Conservation (phyloP, 2,888 invertebrate genomes). For the Linnaemya tessellans region DNA sequence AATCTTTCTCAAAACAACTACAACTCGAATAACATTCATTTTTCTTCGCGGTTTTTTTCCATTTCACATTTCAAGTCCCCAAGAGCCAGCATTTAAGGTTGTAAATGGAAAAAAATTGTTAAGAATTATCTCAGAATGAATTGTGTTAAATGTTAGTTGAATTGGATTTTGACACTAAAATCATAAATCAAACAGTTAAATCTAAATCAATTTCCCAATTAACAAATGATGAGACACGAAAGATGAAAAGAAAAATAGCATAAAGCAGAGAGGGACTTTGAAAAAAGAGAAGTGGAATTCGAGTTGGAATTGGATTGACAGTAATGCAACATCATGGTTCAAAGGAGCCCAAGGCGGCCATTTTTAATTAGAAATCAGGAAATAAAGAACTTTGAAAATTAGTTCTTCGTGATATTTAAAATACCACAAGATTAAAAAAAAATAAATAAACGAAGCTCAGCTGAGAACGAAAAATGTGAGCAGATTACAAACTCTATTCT, state of each 20-base stretch:
- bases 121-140: conserved; percentile 56
- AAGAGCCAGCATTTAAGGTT: conserved; percentile 43
- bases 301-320: conserved; percentile 62
- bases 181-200: conserved; percentile 75
- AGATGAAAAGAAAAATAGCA: conserved; percentile 43
- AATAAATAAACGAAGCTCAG: not conserved
- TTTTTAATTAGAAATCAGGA: conserved; percentile 52
- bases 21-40: conserved; percentile 18
- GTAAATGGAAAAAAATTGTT: conserved; percentile 58
- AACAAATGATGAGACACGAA: conserved; percentile 69
- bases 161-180: conserved; percentile 74
- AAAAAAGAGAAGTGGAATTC: not conserved
- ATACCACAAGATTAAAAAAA: not conserved
- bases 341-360: conserved; percentile 30
- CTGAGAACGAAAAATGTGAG: not conserved
- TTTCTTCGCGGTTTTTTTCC: conserved; percentile 24
- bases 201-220: conserved; percentile 72
- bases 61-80: conserved; percentile 31
- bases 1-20: conserved; percentile 46
- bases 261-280: conserved; percentile 3
- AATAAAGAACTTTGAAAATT: not conserved
- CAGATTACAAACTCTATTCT: not conserved
- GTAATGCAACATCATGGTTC: conserved; percentile 58
- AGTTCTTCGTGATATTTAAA: not conserved
- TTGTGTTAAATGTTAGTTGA: conserved; percentile 73